phyloP scores from a whole-genome alignment of 2,888 invertebrate genomes.

The Limnephilus rhombicus region DNA sequence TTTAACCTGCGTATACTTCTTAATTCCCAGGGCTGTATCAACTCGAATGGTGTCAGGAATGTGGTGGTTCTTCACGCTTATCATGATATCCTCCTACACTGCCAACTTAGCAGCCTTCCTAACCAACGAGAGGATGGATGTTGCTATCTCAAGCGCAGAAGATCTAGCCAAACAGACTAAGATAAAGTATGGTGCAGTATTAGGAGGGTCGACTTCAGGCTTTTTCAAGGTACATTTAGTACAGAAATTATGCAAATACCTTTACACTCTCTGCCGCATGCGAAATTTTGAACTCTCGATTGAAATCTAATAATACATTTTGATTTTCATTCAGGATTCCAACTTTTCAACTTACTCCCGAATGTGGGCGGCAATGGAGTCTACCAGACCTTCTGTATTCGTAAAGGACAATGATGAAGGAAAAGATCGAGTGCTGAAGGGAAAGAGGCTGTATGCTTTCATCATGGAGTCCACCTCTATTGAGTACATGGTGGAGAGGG shows the following conservation, averaged over 20 bases:
- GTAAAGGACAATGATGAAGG: slow-evolving; percentile 91
- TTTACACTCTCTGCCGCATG: background rate
- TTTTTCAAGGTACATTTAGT: slow-evolving; percentile 87
- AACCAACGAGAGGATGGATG: slow-evolving; percentile 92
- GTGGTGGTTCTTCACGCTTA: slow-evolving; percentile 97
- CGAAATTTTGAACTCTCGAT: background rate
- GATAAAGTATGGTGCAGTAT: slow-evolving; percentile 96
- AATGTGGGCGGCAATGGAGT: slow-evolving; percentile 96
- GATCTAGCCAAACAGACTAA: slow-evolving; percentile 96
- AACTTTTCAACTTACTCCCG: slow-evolving; percentile 92
- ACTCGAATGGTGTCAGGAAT: slow-evolving; percentile 94
- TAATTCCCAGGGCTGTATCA: slow-evolving; percentile 87
- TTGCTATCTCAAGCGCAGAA: slow-evolving; percentile 93
- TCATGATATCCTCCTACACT: slow-evolving; percentile 96
- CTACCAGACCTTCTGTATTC: slow-evolving; percentile 90
- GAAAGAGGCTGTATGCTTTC: slow-evolving; percentile 92
- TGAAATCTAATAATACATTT: background rate
- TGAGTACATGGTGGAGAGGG: slow-evolving; percentile 92
- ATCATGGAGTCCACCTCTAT: slow-evolving; percentile 97
- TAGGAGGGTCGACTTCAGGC: slow-evolving; percentile 91
- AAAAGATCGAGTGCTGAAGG: slow-evolving; percentile 88
- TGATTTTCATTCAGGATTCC: slow-evolving; percentile 81
- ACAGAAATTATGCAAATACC: background rate
- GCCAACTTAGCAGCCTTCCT: slow-evolving; percentile 96
- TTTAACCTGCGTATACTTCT: slow-evolving; percentile 56